Evolutionary conservation across 2,797 vertebrate genomes (phyloP).

Genomic region (Parotocinclus haroldoi): DNA sequence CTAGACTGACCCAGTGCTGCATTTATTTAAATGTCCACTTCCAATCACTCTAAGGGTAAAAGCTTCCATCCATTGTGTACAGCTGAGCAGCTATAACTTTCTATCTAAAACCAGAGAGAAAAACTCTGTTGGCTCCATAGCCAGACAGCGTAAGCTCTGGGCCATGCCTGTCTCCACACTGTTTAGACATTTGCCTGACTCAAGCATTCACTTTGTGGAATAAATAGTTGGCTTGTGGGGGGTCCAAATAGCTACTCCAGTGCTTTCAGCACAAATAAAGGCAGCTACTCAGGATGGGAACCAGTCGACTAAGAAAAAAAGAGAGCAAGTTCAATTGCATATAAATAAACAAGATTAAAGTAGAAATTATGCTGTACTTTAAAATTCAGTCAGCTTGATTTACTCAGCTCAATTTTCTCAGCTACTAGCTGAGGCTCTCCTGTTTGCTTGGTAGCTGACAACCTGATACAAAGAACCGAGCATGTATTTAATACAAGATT

Average conservation of each 20-base stretch:
- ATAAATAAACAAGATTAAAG: too few species aligned
- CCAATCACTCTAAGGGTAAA: constrained; percentile 19
- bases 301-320: not conserved
- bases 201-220: constrained; percentile 22
- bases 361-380: too few species aligned
- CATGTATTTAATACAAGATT: too few species aligned
- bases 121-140: not conserved
- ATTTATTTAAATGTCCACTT: constrained; percentile 38
- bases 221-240: constrained; percentile 20
- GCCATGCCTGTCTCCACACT: constrained; percentile 13
- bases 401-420: too few species aligned
- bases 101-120: not conserved
- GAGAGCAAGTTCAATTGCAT: too few species aligned
- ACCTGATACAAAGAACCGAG: too few species aligned
- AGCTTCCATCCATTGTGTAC: constrained; percentile 10
- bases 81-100: constrained; percentile 29
- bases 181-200: constrained; percentile 34
- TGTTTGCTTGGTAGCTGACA: too few species aligned
- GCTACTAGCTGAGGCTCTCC: too few species aligned
- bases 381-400: too few species aligned
- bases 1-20: constrained; percentile 8
- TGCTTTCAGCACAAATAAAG: constrained; percentile 6
- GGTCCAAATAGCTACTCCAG: constrained; percentile 13
- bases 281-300: constrained; percentile 1
- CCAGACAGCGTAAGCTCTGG: not conserved